These are phyloP conservation scores for Nasonia oneida DNA, from an alignment of 2,888 invertebrate genomes.

Conservation along the genomic window DNA sequence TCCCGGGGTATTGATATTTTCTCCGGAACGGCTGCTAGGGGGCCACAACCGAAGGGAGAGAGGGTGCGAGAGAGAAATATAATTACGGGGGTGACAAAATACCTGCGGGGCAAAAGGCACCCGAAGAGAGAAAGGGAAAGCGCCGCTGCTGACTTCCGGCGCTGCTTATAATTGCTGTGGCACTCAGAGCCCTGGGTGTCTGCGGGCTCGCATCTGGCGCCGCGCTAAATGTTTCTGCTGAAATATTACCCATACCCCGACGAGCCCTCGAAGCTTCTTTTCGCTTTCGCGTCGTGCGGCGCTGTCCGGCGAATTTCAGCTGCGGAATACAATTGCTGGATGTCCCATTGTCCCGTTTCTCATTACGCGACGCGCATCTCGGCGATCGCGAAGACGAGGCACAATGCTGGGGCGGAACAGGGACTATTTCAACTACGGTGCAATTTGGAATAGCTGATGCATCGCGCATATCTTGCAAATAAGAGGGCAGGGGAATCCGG, in stretches of 20 bases:
- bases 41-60: conserved; percentile 66
- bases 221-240: conserved; percentile 70
- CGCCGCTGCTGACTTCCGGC: conserved; percentile 71
- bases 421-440: background rate
- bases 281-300: background rate
- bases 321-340: background rate
- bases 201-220: conserved; percentile 67
- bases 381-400: background rate
- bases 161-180: conserved; percentile 73
- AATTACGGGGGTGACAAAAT: conserved; percentile 76
- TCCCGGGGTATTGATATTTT: conserved; percentile 30
- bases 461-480: background rate
- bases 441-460: background rate
- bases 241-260: conserved; percentile 61
- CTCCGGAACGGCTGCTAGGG: conserved; percentile 48
- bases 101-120: conserved; percentile 59
- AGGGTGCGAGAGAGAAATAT: conserved; percentile 69
- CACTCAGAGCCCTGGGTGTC: conserved; percentile 69
- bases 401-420: background rate
- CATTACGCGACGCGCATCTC: background rate
- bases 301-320: conserved; percentile 7
- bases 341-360: background rate
- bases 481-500: background rate
- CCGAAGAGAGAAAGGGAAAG: conserved; percentile 52
- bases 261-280: background rate